A percentile compares a stretch with the other conserved stretches of the same genome.
Evolutionary conservation across 2,888 invertebrate species (phyloP).

Genomic region (Campoplex capitator): DNA sequence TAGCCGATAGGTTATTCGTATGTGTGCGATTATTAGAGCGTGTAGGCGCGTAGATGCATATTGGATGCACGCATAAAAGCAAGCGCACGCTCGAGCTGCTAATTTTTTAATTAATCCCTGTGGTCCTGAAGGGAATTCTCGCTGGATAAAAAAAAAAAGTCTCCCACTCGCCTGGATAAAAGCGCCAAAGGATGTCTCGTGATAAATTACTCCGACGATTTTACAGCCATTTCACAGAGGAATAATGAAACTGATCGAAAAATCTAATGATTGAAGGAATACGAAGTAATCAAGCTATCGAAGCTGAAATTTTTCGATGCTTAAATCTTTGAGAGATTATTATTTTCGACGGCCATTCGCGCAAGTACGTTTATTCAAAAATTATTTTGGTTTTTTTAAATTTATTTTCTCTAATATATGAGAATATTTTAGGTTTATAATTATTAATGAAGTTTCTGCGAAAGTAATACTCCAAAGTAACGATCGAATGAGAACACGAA

Average conservation of each 20-base stretch:
- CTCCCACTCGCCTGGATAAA: constrained; percentile 3
- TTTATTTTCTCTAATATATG: no score
- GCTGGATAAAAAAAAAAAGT: constrained; percentile 5
- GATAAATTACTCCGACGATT: constrained; percentile 6
- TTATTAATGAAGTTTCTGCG: no score
- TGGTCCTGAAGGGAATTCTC: constrained; percentile 20
- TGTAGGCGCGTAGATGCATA: neutral
- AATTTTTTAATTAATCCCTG: constrained; percentile 55
- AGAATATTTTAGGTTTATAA: no score
- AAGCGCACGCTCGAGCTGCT: constrained; percentile 29
- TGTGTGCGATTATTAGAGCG: neutral
- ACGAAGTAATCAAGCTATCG: neutral
- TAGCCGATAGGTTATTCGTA: neutral
- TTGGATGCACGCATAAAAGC: constrained; percentile 28
- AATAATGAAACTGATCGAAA: constrained; percentile 4
- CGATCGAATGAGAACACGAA: no score
- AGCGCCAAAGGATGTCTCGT: constrained; percentile 23
- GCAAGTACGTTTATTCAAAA: no score
- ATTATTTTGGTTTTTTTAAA: no score
- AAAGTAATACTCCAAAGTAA: no score
- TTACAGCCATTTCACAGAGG: neutral
- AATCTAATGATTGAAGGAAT: neutral
- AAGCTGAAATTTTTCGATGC: neutral
- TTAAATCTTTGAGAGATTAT: neutral
- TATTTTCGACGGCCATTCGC: no score